These are phyloP conservation scores for Tenualosa ilisha DNA, from an alignment of 2,797 vertebrate genomes.

Conservation along the genomic window DNA sequence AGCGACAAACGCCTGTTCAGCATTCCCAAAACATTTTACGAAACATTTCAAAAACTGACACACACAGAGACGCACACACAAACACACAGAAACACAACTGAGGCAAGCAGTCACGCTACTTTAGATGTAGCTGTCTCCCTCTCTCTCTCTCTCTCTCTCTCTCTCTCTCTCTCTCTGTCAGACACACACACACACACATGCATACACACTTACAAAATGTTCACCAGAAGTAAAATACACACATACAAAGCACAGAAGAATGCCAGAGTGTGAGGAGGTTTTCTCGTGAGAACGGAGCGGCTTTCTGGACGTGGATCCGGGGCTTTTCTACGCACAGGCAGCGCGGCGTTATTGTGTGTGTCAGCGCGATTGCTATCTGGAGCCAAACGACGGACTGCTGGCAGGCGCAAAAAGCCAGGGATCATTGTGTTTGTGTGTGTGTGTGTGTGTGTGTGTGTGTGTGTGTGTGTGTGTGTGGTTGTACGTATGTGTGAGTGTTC, in stretches of 20 bases:
- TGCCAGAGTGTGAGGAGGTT: constrained; percentile 38
- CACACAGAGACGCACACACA: neutral
- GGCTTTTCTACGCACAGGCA: constrained; percentile 51
- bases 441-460: neutral
- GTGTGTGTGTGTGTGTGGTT: constrained; percentile 18
- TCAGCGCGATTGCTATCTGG: constrained; percentile 61
- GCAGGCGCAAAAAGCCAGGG: constrained; percentile 1
- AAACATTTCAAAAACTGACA: constrained; percentile 30
- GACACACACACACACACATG: constrained; percentile 22
- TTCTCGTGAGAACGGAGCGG: constrained; percentile 61
- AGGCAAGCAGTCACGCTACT: too few species aligned
- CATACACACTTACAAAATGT: constrained; percentile 38
- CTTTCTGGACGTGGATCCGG: constrained; percentile 53
- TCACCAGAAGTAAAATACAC: constrained; percentile 29
- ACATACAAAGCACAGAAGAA: neutral
- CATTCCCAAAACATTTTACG: constrained; percentile 33
- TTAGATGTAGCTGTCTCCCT: too few species aligned
- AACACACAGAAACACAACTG: neutral
- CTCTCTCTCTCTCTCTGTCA: neutral
- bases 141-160: neutral
- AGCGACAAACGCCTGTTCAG: constrained; percentile 22
- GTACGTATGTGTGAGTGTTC: constrained; percentile 27
- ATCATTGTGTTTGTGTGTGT: neutral
- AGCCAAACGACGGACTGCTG: constrained; percentile 34
- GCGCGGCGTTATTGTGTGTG: constrained; percentile 37